Evolutionary conservation across 2,797 vertebrate genomes (phyloP).

Genomic region (Myotis pilosus): DNA sequence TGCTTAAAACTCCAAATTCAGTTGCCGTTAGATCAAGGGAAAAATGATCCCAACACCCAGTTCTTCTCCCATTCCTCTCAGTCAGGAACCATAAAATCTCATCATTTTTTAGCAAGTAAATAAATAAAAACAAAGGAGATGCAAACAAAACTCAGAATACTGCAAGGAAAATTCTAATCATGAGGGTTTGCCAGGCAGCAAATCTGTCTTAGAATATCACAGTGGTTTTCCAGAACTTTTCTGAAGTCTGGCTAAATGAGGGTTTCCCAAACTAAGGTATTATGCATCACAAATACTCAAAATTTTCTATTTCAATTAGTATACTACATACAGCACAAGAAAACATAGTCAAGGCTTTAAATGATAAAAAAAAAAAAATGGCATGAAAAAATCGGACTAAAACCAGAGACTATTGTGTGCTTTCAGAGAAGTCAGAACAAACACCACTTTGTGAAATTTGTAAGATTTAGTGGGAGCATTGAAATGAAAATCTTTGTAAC

Average conservation of each 20-base stretch:
- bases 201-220: background rate
- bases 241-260: background rate
- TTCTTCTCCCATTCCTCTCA: background rate
- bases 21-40: background rate
- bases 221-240: constrained; percentile 20
- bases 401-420: background rate
- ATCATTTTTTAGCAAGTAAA: background rate
- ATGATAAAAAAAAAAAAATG: constrained; percentile 2
- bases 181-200: no score
- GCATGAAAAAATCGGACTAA: constrained; percentile 26
- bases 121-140: background rate
- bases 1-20: background rate
- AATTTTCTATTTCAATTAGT: constrained; percentile 40
- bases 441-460: constrained; percentile 20
- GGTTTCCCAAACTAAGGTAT: background rate
- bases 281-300: background rate
- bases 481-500: constrained; percentile 2
- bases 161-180: background rate
- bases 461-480: constrained; percentile 45
- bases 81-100: background rate
- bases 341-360: constrained; percentile 37
- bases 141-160: background rate
- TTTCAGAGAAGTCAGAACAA: constrained; percentile 56
- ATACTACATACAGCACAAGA: background rate
- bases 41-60: background rate